phyloP scores from a whole-genome alignment of 2,797 vertebrate species.

The Neosilurus hyrtlii region DNA sequence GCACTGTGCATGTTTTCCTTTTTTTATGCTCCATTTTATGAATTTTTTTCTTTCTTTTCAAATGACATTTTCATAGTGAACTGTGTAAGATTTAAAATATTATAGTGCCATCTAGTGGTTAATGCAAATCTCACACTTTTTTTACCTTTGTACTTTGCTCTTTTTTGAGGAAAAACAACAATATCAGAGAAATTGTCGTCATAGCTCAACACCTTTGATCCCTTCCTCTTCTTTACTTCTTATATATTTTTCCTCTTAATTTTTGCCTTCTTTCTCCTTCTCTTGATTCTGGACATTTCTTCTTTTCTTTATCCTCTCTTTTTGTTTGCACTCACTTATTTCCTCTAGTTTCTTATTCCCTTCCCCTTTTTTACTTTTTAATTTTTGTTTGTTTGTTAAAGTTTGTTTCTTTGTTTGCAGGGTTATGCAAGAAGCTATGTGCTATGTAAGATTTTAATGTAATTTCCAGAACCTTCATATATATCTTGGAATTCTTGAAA shows the following conservation, averaged over 20 bases:
- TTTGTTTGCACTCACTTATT: neutral
- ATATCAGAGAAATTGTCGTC: neutral
- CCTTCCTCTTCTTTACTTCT: neutral
- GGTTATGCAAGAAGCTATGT: too few relatives aligned
- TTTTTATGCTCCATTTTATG: neutral
- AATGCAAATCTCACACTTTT: neutral
- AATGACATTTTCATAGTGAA: neutral
- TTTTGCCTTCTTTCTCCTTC: neutral
- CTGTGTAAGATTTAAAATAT: neutral
- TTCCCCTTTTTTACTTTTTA: neutral
- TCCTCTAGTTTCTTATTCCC: neutral
- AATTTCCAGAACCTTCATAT: too few relatives aligned
- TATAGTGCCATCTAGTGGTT: slow-evolving; percentile 54
- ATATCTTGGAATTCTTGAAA: too few relatives aligned
- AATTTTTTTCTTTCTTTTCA: neutral
- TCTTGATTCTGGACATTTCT: neutral
- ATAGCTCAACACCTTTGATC: neutral
- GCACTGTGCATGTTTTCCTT: neutral
- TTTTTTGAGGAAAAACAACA: neutral
- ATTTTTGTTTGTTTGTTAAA: neutral
- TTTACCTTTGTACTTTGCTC: neutral
- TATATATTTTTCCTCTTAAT: neutral
- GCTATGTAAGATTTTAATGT: too few relatives aligned
- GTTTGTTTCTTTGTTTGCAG: too few relatives aligned
- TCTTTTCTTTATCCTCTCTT: neutral